Evolutionary conservation across 2,888 invertebrate species (phyloP).

Genomic region (Caenorhabditis angaria): DNA sequence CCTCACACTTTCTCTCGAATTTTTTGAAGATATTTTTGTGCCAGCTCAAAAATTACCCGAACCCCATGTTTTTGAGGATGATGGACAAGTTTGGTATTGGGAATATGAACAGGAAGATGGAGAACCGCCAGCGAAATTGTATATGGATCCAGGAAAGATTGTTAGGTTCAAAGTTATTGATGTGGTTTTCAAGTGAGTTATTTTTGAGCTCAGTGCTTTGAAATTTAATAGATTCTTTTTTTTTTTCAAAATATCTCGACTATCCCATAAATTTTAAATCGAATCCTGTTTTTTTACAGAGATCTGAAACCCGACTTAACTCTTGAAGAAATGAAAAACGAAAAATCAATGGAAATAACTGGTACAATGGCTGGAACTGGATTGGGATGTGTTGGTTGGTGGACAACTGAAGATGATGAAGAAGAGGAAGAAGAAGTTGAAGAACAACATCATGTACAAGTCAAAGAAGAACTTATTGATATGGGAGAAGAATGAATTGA

Average conservation of each 20-base stretch:
- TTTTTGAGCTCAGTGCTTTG: background rate
- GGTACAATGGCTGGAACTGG: slow-evolving; percentile 66
- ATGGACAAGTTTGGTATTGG: slow-evolving; percentile 64
- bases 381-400: slow-evolving; percentile 66
- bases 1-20: slow-evolving; percentile 81
- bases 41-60: slow-evolving; percentile 90
- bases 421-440: slow-evolving; percentile 49
- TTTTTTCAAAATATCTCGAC: no score
- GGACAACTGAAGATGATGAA: slow-evolving; percentile 53
- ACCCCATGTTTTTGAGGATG: slow-evolving; percentile 82
- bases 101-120: slow-evolving; percentile 55
- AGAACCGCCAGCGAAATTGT: slow-evolving; percentile 57
- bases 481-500: background rate
- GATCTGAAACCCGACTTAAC: slow-evolving; percentile 51
- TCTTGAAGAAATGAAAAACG: slow-evolving; percentile 36
- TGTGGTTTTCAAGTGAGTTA: slow-evolving; percentile 56
- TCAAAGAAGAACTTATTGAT: slow-evolving; percentile 9
- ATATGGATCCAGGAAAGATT: slow-evolving; percentile 61
- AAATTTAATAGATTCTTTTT: no score
- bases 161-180: slow-evolving; percentile 57
- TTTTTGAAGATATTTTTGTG: slow-evolving; percentile 95
- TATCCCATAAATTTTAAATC: no score
- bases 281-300: slow-evolving; percentile 35
- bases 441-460: slow-evolving; percentile 14
- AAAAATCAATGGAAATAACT: slow-evolving; percentile 53